Evolutionary conservation across 2,113 vertebrate genomes (phyloP), one percentile per base, ranked within the genome.

Genomic region (Rattus rattus): DNA sequence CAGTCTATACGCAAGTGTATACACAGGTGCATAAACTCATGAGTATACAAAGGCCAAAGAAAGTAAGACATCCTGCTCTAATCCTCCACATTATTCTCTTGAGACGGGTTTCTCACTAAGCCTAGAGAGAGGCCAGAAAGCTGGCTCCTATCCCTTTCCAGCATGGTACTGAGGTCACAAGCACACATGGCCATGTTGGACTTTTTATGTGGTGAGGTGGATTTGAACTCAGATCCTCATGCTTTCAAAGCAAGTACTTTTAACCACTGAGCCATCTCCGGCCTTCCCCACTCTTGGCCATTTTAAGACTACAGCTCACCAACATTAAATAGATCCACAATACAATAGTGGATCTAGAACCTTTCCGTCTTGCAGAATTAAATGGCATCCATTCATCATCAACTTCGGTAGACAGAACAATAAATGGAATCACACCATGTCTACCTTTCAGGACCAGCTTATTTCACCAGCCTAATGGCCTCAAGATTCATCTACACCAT

Each of bases 341-440:
- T 75, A 30, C 8, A 56, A 36, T 12, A 59, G 61, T 67, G 16
- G 80, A 33, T 43, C 72, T 33, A 94, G 43, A 94, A 39, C 20
- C 67, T 63, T 72, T 86, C 52, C 81, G 77, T 73, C 77, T 92
- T 77, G 39, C 22, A 90, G 89, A 91, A 43, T 26, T 69, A 87
- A 96, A 89, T 47, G 54, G 5, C 8, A 86, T 0, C 11, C 47
- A 77, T 19, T 84, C 20, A 75, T 69, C n/a, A 70, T 47, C 10
- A 59, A 39, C 4, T 67, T 30, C 43, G 39, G 49, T 30, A 5
- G 11, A 16, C 4, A 39, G 12, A 52, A 19, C 72, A 39, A 4
- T 76, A 73, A 91, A 30, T 90, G 75, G 39, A 92, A 33, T 49
- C 22, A 28, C 24, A 5, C 22, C 16, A 24, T 43, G 11, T 39